phyloP scores from a whole-genome alignment of 2,888 invertebrate species.

The Dendrolimus pini region DNA sequence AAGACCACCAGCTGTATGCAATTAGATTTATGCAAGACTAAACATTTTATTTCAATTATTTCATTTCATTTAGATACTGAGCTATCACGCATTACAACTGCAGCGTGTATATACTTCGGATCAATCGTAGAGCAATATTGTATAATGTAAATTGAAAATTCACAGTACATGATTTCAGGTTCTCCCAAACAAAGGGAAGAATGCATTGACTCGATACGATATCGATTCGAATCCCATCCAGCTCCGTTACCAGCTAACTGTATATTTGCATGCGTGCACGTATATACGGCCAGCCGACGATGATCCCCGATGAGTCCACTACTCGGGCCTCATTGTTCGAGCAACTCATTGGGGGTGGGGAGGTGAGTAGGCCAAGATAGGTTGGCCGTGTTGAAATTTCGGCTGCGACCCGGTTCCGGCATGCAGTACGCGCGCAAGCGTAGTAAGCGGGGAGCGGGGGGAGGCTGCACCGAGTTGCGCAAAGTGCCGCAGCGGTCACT shows the following conservation, averaged over 20 bases:
- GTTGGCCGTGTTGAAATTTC: conserved; percentile 49
- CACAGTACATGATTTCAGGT: conserved; percentile 1
- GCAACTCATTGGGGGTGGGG: conserved; percentile 18
- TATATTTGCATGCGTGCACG: conserved; percentile 75
- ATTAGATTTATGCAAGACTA: no score
- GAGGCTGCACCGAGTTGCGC: conserved; percentile 71
- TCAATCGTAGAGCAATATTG: not conserved
- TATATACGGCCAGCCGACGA: conserved; percentile 34
- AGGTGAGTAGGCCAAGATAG: conserved; percentile 39
- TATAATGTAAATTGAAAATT: not conserved
- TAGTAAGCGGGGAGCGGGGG: conserved; percentile 39
- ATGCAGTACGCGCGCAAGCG: conserved; percentile 73
- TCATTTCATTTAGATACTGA: no score
- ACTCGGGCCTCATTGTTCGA: conserved; percentile 16
- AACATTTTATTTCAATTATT: no score
- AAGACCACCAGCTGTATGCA: no score
- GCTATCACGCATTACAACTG: no score
- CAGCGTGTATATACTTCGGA: no score
- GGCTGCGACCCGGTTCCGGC: conserved; percentile 73
- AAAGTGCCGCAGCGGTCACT: conserved; percentile 57
- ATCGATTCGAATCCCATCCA: conserved; percentile 59
- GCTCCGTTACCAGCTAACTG: conserved; percentile 62
- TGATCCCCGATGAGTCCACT: conserved; percentile 37
- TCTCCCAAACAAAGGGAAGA: conserved; percentile 12
- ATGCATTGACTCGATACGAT: conserved; percentile 38